A percentile compares a stretch with the other conserved stretches of the same genome.
phyloP scores from a whole-genome alignment of 2,113 vertebrate genomes.

The Entosphenus tridentatus region DNA sequence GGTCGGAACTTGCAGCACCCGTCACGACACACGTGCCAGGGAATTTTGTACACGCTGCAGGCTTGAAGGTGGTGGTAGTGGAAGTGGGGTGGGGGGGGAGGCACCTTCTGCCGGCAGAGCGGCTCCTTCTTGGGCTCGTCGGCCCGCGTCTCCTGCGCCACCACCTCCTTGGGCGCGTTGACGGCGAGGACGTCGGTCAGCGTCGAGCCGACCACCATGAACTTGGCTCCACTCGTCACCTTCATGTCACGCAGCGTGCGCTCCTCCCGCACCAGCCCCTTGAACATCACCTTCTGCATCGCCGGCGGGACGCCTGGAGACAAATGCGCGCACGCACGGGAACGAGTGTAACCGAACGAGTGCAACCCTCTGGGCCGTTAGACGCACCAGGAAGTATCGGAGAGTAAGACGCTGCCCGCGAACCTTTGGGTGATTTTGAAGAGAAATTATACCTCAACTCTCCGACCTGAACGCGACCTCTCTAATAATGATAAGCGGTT shows the following conservation, averaged over 20 bases:
- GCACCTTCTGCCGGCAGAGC: slow-evolving; percentile 82
- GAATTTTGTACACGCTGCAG: too few species aligned
- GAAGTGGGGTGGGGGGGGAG: not conserved
- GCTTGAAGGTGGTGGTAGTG: not conserved
- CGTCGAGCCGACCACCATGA: slow-evolving; percentile 95
- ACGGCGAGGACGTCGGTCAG: slow-evolving; percentile 94
- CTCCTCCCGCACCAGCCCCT: slow-evolving; percentile 80
- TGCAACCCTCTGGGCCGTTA: too few species aligned
- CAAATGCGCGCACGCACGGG: not conserved
- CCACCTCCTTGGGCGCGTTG: slow-evolving; percentile 78
- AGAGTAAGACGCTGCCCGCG: too few species aligned
- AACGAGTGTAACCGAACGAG: too few species aligned
- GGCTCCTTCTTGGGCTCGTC: slow-evolving; percentile 95
- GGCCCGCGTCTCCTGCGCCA: slow-evolving; percentile 76
- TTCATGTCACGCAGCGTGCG: slow-evolving; percentile 88
- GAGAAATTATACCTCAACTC: too few species aligned
- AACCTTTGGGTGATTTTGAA: too few species aligned
- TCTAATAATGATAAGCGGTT: too few species aligned
- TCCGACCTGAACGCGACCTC: too few species aligned
- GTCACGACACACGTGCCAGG: too few species aligned
- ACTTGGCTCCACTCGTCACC: slow-evolving; percentile 80
- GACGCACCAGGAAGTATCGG: too few species aligned
- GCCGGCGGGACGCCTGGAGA: slow-evolving; percentile 65
- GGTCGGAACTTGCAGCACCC: too few species aligned
- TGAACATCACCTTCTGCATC: slow-evolving; percentile 99